Conservation (phyloP, 2,888 invertebrate genomes). For the Calameuta filiformis region DNA sequence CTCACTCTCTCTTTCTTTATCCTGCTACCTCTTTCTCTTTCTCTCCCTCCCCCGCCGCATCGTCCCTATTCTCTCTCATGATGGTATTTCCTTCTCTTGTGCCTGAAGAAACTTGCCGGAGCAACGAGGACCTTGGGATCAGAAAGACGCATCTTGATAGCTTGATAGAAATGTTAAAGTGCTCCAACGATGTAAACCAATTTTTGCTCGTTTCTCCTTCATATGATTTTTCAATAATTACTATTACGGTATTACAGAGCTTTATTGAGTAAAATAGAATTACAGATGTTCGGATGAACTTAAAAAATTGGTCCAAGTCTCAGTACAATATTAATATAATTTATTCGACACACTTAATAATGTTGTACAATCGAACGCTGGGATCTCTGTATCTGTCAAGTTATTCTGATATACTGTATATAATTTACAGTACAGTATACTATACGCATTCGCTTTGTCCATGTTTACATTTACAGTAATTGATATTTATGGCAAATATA, state of each 20-base stretch:
- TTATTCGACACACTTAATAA: not conserved
- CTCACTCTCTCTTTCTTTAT: conserved; percentile 1
- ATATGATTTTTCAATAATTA: not conserved
- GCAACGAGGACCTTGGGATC: not conserved
- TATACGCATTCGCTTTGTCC: not conserved
- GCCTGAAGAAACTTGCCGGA: not conserved
- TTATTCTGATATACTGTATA: not conserved
- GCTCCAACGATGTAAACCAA: conserved; percentile 3
- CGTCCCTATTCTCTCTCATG: not conserved
- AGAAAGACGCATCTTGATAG: not conserved
- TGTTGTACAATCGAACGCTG: not conserved
- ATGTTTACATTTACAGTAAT: not conserved
- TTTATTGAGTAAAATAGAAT: not conserved
- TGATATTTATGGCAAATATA: not conserved
- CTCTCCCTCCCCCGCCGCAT: not conserved
- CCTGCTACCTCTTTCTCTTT: not conserved
- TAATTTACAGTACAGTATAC: not conserved
- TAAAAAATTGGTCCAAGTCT: not conserved
- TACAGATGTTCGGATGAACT: not conserved
- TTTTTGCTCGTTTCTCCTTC: not conserved
- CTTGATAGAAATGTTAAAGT: not conserved
- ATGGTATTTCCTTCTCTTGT: not conserved
- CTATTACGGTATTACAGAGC: not conserved
- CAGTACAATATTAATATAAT: not conserved
- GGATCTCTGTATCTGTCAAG: not conserved